Evolutionary conservation across 2,113 vertebrate genomes (phyloP), one percentile per base, ranked within the genome.

Genomic region (Phaethon lepturus): DNA sequence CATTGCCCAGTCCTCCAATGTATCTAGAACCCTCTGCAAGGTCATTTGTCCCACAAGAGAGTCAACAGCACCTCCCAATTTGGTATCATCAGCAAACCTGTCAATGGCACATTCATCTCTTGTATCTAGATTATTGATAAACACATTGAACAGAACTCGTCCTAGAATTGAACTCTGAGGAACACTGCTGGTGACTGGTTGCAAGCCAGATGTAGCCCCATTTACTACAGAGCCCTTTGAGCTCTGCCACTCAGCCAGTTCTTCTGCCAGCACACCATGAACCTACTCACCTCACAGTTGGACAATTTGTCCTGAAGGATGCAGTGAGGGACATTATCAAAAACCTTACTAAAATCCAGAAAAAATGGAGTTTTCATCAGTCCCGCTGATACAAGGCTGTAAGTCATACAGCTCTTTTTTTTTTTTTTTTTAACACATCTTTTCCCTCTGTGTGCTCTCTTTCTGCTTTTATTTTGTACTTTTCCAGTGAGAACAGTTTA

Each of bases 111-210:
- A 23, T 71, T 55, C 56, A 63, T 26, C n/a, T 71, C 42, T 56
- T 44, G n/a, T 42, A 69, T 18, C 20, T 9, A 81, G 60, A 45
- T 15, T 3, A 9, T n/a, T 42, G 20, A 26, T 29, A 69, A 56
- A 62, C n/a, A 33, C 15, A 55, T 35, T 26, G 64, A 84, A 29
- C 49, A 84, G 35, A 31, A 23, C 20, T 31, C 18, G 18, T 66
- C 66, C 58, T 38, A 38, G 50, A 38, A 78, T 1, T 49, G 29
- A 90, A 55, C 40, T 24, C 63, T 25, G 29, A 76, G 56, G 40
- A 58, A 28, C 29, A 8, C 19, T 0, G 5, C 40, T 40, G 55
- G 16, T 40, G 55, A 29, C 19, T 0, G 1, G n/a, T 40, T 0
- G 0, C 19, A 13, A 89, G 25, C 3, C 49, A 83, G 24, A 29